Base-by-base conservation (phyloP, 2,888 invertebrate genomes). In the Adelognathus sp. region DNA sequence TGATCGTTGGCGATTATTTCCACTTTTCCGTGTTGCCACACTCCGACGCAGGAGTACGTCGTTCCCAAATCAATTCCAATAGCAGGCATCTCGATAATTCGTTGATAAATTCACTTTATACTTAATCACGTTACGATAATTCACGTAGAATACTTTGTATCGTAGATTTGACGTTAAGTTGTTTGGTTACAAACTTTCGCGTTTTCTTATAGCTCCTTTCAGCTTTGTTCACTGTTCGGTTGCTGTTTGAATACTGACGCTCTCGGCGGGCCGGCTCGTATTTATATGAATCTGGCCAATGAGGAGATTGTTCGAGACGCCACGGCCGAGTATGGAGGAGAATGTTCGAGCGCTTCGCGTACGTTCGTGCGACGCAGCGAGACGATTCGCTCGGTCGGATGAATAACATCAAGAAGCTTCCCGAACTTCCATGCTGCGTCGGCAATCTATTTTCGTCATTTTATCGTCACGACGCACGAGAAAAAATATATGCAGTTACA, bases 1-100 rank as follows among this genome's bases (percentile, higher is more conserved):
- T 97, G 97, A 90, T 97, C 97, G 89, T 97, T 97, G 74, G 97
- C 96, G 88, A 97, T 97, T 89, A 96, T 96, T 90, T 96, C 96
- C 79, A 96, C 96, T 90, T 96, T 95, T 76, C 95, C 95, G 88
- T 96, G 94, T 89, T 96, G 95, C 94, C 95, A 97, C n/a, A 96
- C 96, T 85, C 96, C 96, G 56, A 97, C 96, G 88, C 96, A 96
- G 36, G 96, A 97, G 91, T 96, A 97, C 5, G 97, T 97, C 39
- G 97, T 97, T 86, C 97, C 97, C 89, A 97, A 93, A 93, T 96
- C 96, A 86, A 96, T 97, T 85, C 96, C 96, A 86, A 96, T 93
- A 83, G 95, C 94, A 85, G 91, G 88, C 87, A 93, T 90, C 86
- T 87, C 67, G 86, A 87, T 87, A 9, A 7, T 36, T 36, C 9